Evolutionary conservation across 2,888 invertebrate species (phyloP), one percentile per base, ranked within the genome.

Genomic region (Onchidella celtica): DNA sequence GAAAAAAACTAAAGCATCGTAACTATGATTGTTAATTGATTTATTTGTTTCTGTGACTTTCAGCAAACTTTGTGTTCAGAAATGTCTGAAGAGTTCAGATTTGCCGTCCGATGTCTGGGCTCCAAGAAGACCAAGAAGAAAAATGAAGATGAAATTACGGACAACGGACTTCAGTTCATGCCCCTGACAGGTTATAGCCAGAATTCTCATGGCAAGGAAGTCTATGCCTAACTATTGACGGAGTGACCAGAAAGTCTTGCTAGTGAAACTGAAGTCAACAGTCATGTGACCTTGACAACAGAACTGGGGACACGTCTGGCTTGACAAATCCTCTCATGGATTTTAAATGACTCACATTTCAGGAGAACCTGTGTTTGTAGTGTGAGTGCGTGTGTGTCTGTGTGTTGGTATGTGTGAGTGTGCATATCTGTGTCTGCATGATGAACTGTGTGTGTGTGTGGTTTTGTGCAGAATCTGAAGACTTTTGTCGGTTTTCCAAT

Each of bases 11-110:
- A n/a, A n/a, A n/a, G n/a, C n/a, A n/a, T n/a, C n/a, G n/a, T n/a
- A n/a, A 47, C 47, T 11, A 6, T 47, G 47, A 47, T 47, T 47
- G 47, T 47, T 6, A 47, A 47, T 47, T 47, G 6, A 47, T 61
- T 61, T 21, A 36, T n/a, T 77, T 29, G 24, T 75, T 55, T n/a
- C n/a, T n/a, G n/a, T n/a, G n/a, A n/a, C n/a, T n/a, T n/a, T 34
- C 93, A 95, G 92, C 97, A 97, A 94, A 97, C 98, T 0, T 94
- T 98, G 72, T 98, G 98, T 93, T 96, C 97, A 66, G 98, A 98
- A 94, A 97, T 98, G 97, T 97, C 95, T 0, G 96, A 98, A 94
- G 98, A 98, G 94, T 94, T 98, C 83, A 95, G 97, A 61, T 98
- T 98, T 91, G 98, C 98, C 0, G 95, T 98, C 92, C 95, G 96